Conservation (phyloP, 2,113 vertebrate species). For the Grallaria varia region DNA sequence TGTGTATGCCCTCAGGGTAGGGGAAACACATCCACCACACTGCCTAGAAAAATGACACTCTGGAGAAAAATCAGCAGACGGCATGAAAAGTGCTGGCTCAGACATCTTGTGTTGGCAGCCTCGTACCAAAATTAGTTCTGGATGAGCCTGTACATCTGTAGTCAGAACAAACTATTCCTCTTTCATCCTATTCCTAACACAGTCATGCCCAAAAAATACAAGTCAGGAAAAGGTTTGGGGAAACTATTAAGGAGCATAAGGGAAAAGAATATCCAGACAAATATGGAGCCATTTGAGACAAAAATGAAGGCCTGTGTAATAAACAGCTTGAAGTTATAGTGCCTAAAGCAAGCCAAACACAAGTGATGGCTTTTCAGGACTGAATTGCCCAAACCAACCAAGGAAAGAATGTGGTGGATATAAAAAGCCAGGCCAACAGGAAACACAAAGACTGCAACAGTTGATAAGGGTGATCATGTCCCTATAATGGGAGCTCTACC, state of each 20-base stretch:
- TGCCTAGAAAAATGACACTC: background rate
- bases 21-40: background rate
- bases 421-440: background rate
- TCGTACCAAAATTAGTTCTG: constrained; percentile 39
- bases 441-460: too few relatives aligned
- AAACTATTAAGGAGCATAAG: constrained; percentile 7
- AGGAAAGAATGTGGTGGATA: background rate
- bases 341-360: background rate
- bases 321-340: constrained; percentile 27
- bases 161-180: constrained; percentile 14
- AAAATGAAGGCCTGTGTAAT: constrained; percentile 24
- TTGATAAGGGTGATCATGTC: too few relatives aligned
- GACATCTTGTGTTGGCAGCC: constrained; percentile 21
- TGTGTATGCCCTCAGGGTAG: background rate
- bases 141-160: constrained; percentile 42
- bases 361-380: background rate
- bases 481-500: too few relatives aligned
- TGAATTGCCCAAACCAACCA: background rate
- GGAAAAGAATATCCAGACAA: constrained; percentile 6
- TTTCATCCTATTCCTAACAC: background rate
- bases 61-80: constrained; percentile 38
- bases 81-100: constrained; percentile 33
- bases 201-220: background rate
- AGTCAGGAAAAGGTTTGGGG: constrained; percentile 40
- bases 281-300: constrained; percentile 8